Base-by-base conservation (phyloP, 2,113 vertebrate species). In the Coturnix japonica region DNA sequence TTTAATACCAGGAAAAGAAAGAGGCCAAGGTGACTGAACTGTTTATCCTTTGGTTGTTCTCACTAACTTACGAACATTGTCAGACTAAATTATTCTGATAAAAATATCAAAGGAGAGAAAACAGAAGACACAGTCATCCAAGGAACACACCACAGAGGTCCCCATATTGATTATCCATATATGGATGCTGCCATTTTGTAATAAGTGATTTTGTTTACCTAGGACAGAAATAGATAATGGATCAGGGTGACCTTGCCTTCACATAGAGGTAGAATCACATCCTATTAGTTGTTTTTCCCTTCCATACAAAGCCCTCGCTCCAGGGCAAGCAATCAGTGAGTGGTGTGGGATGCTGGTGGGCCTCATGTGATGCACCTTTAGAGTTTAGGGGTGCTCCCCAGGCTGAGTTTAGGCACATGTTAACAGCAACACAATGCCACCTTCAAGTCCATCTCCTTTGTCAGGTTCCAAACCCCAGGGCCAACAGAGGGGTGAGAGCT, bases 21-120 rank as follows among this genome's bases (percentile, higher is more conserved):
- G 84, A 91, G 94, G 89, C 96, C 89, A 96, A 95, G 92, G 92
- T 95, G 94, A 96, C 81, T 96, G 92, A 96, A 95, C 92, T 87
- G 60, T 83, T 94, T 93, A 90, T 93, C 81, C 77, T 44, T 84
- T 78, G 61, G 84, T 96, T 87, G 73, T 92, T 91, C 85, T 94
- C 90, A 57, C 67, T 91, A 91, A 90, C 93, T 86, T 91, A 83
- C 64, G 94, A 95, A 90, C 76, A 90, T 75, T 95, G 95, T 95
- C 93, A 94, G 69, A 83, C n/a, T 47, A 90, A 94, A 95, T 96
- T 93, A 96, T 95, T 87, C 82, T 69, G 76, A 78, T 81, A 81
- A 93, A 95, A 95, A 94, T 95, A 94, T 88, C 81, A 94, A 94
- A 95, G 91, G 56, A 83, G 75, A 78, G 65, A 88, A 93, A 95